phyloP scores from a whole-genome alignment of 2,888 invertebrate species.

The Stegana nigrithorax region DNA sequence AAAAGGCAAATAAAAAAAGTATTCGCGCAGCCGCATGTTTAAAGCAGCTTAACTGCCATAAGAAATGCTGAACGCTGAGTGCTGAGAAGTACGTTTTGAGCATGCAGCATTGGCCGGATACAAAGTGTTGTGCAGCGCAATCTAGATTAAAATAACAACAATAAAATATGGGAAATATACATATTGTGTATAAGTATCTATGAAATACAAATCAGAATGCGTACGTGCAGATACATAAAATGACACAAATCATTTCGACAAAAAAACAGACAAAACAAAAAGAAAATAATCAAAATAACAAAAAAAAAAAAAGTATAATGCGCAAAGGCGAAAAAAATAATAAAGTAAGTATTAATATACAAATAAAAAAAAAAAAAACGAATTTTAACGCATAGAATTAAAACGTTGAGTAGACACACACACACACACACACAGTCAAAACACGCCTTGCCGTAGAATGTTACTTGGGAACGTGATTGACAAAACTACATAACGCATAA shows the following conservation, averaged over 20 bases:
- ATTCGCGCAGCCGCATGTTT: background rate
- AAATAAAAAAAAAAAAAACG: no score
- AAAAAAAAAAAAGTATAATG: no score
- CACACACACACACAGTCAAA: background rate
- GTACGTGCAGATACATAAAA: constrained; percentile 50
- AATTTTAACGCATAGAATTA: no score
- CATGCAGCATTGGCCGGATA: background rate
- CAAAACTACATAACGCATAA: constrained; percentile 4
- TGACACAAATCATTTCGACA: constrained; percentile 9
- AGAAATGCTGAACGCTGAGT: no score
- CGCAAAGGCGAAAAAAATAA: no score
- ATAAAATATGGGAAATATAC: background rate
- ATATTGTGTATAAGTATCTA: constrained; percentile 22
- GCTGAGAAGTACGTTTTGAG: background rate
- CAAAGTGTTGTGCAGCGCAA: background rate
- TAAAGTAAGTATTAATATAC: no score
- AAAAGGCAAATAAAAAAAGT: no score
- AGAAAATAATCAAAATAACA: no score
- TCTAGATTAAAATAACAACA: background rate
- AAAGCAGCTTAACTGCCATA: constrained; percentile 1
- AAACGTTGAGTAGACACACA: background rate
- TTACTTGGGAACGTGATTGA: constrained; percentile 24
- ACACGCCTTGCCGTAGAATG: background rate
- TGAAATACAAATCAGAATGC: constrained; percentile 29
- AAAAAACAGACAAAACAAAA: no score